phyloP scores from a whole-genome alignment of 2,113 vertebrate species.

The Bostrychus sinensis region DNA sequence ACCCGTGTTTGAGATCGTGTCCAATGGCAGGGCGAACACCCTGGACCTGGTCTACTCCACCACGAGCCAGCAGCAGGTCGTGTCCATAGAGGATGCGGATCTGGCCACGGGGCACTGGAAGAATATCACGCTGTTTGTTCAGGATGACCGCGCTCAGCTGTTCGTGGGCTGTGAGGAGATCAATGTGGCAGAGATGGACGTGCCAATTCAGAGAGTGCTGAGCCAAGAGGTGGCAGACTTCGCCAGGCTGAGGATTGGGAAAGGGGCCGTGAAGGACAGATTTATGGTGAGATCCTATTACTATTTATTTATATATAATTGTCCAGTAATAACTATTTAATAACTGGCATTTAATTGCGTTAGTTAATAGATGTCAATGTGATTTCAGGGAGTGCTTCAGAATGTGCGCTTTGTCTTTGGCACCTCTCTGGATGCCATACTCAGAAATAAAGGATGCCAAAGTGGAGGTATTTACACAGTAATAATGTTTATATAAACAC shows the following conservation, averaged over 20 bases:
- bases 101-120: conserved; percentile 92
- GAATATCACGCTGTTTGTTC: conserved; percentile 95
- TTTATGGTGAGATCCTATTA: conserved; percentile 84
- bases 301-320: neutral
- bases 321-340: neutral
- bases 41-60: conserved; percentile 89
- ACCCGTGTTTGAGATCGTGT: conserved; percentile 90
- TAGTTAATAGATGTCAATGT: neutral
- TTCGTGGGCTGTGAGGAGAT: conserved; percentile 94
- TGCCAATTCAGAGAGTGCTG: conserved; percentile 89
- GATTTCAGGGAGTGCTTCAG: conserved; percentile 91
- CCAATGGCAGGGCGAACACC: conserved; percentile 91
- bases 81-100: conserved; percentile 89
- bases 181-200: conserved; percentile 87
- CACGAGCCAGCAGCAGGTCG: conserved; percentile 83
- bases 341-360: neutral
- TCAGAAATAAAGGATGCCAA: conserved; percentile 95
- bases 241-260: conserved; percentile 87
- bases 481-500: neutral
- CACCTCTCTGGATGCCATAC: conserved; percentile 88
- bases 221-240: conserved; percentile 83
- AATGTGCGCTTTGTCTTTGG: conserved; percentile 96
- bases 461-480: conserved; percentile 78
- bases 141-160: conserved; percentile 92
- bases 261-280: conserved; percentile 88